These are phyloP conservation scores for Channallabes apus DNA, from an alignment of 2,797 vertebrate species.

Conservation along the genomic window DNA sequence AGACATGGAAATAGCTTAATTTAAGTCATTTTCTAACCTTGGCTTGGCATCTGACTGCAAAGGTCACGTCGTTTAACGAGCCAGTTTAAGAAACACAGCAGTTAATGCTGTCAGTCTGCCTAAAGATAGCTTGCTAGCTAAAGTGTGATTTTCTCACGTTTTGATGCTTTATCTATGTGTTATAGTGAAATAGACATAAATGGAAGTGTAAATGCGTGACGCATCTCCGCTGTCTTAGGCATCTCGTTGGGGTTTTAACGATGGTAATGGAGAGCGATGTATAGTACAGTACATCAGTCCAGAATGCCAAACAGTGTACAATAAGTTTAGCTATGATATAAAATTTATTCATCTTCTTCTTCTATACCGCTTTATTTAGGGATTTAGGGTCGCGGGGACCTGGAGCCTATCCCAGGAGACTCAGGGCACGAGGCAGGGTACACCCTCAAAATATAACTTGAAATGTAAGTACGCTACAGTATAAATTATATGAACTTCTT, in stretches of 20 bases:
- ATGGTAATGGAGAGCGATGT: neutral
- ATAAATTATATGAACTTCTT: neutral
- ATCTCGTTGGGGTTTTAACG: neutral
- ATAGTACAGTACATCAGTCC: neutral
- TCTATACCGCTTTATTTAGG: too few species aligned
- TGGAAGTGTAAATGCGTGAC: conserved; percentile 13
- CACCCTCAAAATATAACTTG: neutral
- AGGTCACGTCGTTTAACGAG: neutral
- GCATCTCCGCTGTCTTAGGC: neutral
- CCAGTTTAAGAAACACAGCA: neutral
- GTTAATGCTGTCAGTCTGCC: neutral
- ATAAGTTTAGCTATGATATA: neutral
- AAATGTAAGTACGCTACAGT: neutral
- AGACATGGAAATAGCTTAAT: neutral
- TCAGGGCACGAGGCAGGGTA: too few species aligned
- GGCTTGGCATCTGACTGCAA: neutral
- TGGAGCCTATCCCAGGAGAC: too few species aligned
- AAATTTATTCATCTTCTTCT: too few species aligned
- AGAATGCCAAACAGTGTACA: neutral
- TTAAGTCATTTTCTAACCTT: neutral
- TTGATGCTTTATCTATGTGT: conserved; percentile 19
- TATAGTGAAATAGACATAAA: conserved; percentile 12
- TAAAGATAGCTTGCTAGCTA: conserved; percentile 14
- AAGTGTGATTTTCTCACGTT: conserved; percentile 25
- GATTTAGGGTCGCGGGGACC: too few species aligned